Base-by-base conservation (phyloP, 2,888 invertebrate species). In the Sphaeridia pumilis region DNA sequence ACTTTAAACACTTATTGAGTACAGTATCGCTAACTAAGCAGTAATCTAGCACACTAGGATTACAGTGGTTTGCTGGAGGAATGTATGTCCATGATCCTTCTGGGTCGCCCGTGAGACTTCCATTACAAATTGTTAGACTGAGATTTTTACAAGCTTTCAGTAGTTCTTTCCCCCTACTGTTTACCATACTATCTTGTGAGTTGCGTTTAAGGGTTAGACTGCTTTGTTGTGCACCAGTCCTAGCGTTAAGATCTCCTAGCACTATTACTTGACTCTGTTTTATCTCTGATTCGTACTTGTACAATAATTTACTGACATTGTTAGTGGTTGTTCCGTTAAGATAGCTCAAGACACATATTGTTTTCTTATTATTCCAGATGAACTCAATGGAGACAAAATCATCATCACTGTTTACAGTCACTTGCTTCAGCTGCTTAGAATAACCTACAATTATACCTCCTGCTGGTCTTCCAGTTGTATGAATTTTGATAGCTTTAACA, bases 391-490 rank as follows among this genome's bases (percentile, higher is more conserved):
- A 10, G 12, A 38, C 17, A 38, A 14, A 17, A 17, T 14, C 5
- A 38, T 38, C 17, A 38, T 7, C 10, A n/a, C n/a, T n/a, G n/a
- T n/a, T n/a, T n/a, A n/a, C n/a, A n/a, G n/a, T n/a, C n/a, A n/a
- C n/a, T n/a, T n/a, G n/a, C n/a, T n/a, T n/a, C n/a, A n/a, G n/a
- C n/a, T n/a, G n/a, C n/a, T n/a, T n/a, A n/a, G n/a, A n/a, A n/a
- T n/a, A n/a, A n/a, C 38, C 38, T 38, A 38, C 5, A 17, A 38
- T 38, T 17, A 38, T 38, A 38, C 38, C 38, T 14, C 38, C 38
- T 17, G 12, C 20, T 5, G 17, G 10, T 38, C 38, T 38, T 38
- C 38, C 38, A 17, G 12, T 38, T 17, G 17, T 38, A 38, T 14
- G 20, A 7, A 5, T 38, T 12, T 20, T 5, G 5, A 20, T 38